phyloP scores from a whole-genome alignment of 2,888 invertebrate genomes.

The Ecliptopera silaceata region DNA sequence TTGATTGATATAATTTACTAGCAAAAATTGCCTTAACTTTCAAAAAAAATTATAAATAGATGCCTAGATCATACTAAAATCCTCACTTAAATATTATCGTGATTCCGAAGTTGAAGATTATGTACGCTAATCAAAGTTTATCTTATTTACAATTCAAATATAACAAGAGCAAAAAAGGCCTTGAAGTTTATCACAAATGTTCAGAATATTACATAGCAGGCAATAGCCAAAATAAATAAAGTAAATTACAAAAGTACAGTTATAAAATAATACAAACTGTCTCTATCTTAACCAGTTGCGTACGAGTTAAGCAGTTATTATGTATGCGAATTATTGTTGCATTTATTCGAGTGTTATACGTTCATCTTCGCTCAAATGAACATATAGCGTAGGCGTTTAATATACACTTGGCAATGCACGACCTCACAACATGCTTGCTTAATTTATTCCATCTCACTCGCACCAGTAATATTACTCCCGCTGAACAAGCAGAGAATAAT shows the following conservation, averaged over 20 bases:
- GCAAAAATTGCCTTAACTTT: slow-evolving; percentile 46
- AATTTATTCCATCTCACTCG: slow-evolving; percentile 71
- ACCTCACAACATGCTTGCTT: slow-evolving; percentile 67
- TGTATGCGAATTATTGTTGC: slow-evolving; percentile 69
- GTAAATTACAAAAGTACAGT: slow-evolving; percentile 56
- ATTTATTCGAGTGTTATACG: slow-evolving; percentile 69
- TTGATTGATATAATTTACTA: slow-evolving; percentile 60
- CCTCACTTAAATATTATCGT: slow-evolving; percentile 58
- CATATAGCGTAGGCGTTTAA: slow-evolving; percentile 70
- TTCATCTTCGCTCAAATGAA: slow-evolving; percentile 77
- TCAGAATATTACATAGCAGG: slow-evolving; percentile 67
- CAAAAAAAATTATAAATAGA: slow-evolving; percentile 58
- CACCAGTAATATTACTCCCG: slow-evolving; percentile 60
- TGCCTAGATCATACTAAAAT: slow-evolving; percentile 55
- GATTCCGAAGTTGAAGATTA: slow-evolving; percentile 63
- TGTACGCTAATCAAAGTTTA: slow-evolving; percentile 63
- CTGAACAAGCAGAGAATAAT: slow-evolving; percentile 50
- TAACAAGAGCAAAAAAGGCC: slow-evolving; percentile 68
- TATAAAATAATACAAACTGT: slow-evolving; percentile 40
- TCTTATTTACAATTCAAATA: slow-evolving; percentile 78
- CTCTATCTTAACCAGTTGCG: slow-evolving; percentile 54
- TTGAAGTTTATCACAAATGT: slow-evolving; percentile 75
- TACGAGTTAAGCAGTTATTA: slow-evolving; percentile 68
- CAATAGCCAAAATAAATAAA: slow-evolving; percentile 75
- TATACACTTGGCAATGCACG: slow-evolving; percentile 66